phyloP scores from a whole-genome alignment of 1,140 invertebrate species.

The Leptoteleia sp. region DNA sequence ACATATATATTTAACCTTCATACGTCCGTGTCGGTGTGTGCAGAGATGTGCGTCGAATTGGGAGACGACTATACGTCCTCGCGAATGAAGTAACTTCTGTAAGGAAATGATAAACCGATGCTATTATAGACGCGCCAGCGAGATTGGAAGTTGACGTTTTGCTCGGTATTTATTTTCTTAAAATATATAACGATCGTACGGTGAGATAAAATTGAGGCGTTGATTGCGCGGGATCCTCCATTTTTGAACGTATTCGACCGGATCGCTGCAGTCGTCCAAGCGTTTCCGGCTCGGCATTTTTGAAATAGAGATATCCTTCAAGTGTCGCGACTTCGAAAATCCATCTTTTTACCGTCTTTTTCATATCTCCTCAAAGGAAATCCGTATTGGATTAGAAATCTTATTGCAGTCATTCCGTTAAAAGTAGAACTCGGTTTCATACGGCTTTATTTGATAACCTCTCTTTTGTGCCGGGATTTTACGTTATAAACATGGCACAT shows the following conservation, averaged over 20 bases:
- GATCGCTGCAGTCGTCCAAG: constrained; percentile 18
- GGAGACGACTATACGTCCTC: constrained; percentile 33
- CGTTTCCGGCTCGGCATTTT: constrained; percentile 22
- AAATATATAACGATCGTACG: constrained; percentile 15
- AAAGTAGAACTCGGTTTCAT: constrained; percentile 10
- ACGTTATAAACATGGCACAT: constrained; percentile 20
- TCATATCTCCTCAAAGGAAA: constrained; percentile 33
- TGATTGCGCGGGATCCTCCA: constrained; percentile 11
- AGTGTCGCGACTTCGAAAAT: constrained; percentile 43
- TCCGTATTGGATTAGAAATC: constrained; percentile 44
- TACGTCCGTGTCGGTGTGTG: constrained; percentile 6
- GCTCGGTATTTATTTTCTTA: constrained; percentile 42
- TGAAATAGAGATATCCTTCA: constrained; percentile 42
- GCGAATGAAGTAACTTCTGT: constrained; percentile 41
- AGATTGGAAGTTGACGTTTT: constrained; percentile 55
- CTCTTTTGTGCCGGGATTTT: constrained; percentile 21
- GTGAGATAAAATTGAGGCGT: constrained; percentile 29
- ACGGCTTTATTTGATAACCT: constrained; percentile 34
- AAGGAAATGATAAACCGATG: constrained; percentile 51
- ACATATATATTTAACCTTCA: constrained; percentile 43
- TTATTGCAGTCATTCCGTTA: constrained; percentile 31
- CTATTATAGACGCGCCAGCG: constrained; percentile 27
- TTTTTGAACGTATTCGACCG: too few relatives aligned
- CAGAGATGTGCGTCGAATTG: constrained; percentile 31
- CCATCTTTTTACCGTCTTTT: constrained; percentile 42